A percentile compares a stretch with the other conserved stretches of the same genome.
phyloP scores from a whole-genome alignment of 2,888 invertebrate genomes.

The Aporophyla lueneburgensis region DNA sequence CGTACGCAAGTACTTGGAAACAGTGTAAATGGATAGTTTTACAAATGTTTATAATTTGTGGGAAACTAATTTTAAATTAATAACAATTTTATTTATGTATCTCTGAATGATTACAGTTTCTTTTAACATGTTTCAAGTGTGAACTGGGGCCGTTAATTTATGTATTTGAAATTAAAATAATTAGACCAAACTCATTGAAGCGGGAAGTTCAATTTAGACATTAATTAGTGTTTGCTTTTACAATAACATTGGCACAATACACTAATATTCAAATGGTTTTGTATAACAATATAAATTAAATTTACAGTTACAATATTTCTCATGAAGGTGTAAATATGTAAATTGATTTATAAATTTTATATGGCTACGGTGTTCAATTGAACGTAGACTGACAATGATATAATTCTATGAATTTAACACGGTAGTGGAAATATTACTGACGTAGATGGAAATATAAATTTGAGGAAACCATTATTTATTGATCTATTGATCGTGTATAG shows the following conservation, averaged over 20 bases:
- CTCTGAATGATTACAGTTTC: slow-evolving; percentile 1
- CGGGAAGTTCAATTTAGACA: slow-evolving; percentile 45
- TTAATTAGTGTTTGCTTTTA: slow-evolving; percentile 11
- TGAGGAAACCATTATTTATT: no score
- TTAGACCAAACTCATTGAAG: slow-evolving; percentile 18
- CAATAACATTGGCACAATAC: background rate
- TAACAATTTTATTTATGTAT: background rate
- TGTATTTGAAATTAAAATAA: slow-evolving; percentile 1
- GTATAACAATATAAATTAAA: background rate
- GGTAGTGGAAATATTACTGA: no score
- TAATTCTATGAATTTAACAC: no score
- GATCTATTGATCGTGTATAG: no score
- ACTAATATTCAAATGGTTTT: background rate
- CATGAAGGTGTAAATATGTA: background rate
- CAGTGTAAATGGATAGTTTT: background rate
- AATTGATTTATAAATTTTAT: no score
- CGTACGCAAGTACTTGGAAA: background rate
- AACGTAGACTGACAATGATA: no score
- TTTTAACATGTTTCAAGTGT: background rate
- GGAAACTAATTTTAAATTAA: background rate
- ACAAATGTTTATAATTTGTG: background rate
- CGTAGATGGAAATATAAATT: no score
- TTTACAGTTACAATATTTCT: background rate
- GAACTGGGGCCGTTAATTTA: background rate
- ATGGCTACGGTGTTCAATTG: background rate